Conservation (phyloP, 2,113 vertebrate genomes). For the Zingel zingel region DNA sequence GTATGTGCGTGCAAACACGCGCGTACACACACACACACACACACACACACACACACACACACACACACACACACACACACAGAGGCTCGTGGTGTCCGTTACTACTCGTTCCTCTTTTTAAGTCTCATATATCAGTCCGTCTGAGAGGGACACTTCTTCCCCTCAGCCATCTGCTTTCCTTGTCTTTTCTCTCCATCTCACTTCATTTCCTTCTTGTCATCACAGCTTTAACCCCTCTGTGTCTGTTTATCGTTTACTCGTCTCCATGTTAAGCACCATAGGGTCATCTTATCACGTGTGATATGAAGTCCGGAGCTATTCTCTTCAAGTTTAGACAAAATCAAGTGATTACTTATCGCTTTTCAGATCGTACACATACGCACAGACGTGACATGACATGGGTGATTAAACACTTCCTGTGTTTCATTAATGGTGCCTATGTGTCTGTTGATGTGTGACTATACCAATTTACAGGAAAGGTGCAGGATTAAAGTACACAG, state of each 20-base stretch:
- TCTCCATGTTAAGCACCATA: neutral
- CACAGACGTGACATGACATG: no score
- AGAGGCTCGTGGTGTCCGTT: conserved; percentile 43
- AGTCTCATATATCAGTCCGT: conserved; percentile 47
- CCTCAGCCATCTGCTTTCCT: conserved; percentile 21
- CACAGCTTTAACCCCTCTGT: neutral
- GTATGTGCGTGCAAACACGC: neutral
- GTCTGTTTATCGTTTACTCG: neutral
- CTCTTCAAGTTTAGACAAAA: conserved; percentile 22
- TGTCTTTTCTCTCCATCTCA: neutral
- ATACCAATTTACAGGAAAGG: no score
- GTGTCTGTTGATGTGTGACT: neutral
- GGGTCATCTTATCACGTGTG: neutral
- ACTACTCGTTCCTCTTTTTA: conserved; percentile 71
- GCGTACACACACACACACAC: conserved; percentile 1
- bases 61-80: neutral
- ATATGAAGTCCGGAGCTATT: neutral
- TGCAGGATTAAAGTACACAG: no score
- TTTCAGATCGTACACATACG: no score
- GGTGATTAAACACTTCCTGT: no score
- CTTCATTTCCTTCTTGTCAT: neutral
- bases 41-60: conserved; percentile 2
- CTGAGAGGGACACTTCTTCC: conserved; percentile 45
- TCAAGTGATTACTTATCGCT: no score
- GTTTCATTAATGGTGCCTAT: no score